Evolutionary conservation across 2,113 vertebrate species (phyloP).

Genomic region (chimpanzee (Pan troglodytes)): NHGRI_mPanTro3-v2.1_pri NC_072413.2:82129001-82129500

Average conservation of each 20-base stretch:
- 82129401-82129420: background rate
- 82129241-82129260: background rate
- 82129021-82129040: constrained; percentile 58
- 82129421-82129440: background rate
- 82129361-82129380: background rate
- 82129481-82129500: background rate
- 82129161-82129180: background rate
- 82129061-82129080: constrained; percentile 28
- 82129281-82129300: background rate
- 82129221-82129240: background rate
- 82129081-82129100: constrained; percentile 58
- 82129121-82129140: constrained; percentile 65
- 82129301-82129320: background rate
- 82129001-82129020: constrained; percentile 72
- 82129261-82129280: background rate
- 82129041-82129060: constrained; percentile 57
- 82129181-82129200: background rate
- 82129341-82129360: background rate
- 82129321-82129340: background rate
- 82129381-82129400: background rate
- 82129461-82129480: background rate
- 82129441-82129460: background rate
- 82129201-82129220: background rate
- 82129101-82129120: constrained; percentile 52
- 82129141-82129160: constrained; percentile 55